These are phyloP conservation scores for Rhinichthys osculus DNA, from an alignment of 2,797 vertebrate genomes.

Conservation along the genomic window DNA sequence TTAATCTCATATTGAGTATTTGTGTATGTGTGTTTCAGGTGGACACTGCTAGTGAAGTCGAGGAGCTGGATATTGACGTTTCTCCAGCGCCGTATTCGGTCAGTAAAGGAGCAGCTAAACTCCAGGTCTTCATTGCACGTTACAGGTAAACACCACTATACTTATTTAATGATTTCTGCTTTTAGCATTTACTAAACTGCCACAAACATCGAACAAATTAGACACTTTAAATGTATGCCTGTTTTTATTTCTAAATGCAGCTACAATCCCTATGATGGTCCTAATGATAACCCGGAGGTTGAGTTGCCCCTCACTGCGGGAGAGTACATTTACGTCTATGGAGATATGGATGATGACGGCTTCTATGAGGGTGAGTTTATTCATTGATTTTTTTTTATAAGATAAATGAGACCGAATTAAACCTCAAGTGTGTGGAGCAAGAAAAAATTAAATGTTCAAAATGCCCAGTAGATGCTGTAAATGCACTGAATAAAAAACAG, in stretches of 20 bases:
- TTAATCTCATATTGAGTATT: neutral
- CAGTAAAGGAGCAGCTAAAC: conserved; percentile 83
- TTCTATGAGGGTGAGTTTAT: conserved; percentile 93
- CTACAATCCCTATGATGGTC: conserved; percentile 97
- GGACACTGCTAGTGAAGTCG: conserved; percentile 98
- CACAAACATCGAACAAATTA: fast-evolving
- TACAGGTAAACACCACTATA: conserved; percentile 83
- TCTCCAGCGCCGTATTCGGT: conserved; percentile 84
- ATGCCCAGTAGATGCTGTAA: neutral
- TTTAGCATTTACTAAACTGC: neutral
- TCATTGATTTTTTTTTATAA: neutral
- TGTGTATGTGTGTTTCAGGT: conserved; percentile 76
- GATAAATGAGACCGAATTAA: neutral
- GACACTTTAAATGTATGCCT: neutral
- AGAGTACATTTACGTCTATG: conserved; percentile 97
- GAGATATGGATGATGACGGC: conserved; percentile 97
- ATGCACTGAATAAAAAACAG: neutral
- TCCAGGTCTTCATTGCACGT: conserved; percentile 95
- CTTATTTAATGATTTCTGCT: neutral
- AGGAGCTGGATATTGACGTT: conserved; percentile 92
- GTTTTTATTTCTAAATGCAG: conserved; percentile 69
- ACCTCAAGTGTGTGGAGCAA: no score
- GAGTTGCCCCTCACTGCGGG: conserved; percentile 96
- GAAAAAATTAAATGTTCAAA: neutral
- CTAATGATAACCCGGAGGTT: conserved; percentile 97